Evolutionary conservation across 2,113 vertebrate species (phyloP).

Genomic region (Petrocephalus zakoni): DNA sequence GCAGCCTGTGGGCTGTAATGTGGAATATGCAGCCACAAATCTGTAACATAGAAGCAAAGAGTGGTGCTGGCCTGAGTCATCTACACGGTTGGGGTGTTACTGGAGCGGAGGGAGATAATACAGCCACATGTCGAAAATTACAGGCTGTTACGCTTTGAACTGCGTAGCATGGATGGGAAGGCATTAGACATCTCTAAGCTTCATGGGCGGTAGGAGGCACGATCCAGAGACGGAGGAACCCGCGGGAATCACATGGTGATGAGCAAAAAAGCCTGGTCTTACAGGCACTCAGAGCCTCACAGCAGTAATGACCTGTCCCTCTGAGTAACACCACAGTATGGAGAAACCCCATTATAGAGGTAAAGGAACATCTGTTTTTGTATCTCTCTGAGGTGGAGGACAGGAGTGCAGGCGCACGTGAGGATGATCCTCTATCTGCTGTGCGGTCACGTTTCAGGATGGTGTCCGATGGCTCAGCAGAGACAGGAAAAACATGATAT

Average conservation of each 20-base stretch:
- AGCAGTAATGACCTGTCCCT: slow-evolving; percentile 26
- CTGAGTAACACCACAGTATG: slow-evolving; percentile 25
- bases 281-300: slow-evolving; percentile 54
- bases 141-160: not conserved
- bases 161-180: not conserved
- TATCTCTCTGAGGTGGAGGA: not conserved
- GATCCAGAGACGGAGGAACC: not conserved
- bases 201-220: no score
- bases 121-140: not conserved
- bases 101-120: not conserved
- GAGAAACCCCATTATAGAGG: slow-evolving; percentile 40
- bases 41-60: not conserved
- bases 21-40: not conserved
- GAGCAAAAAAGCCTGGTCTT: slow-evolving; percentile 32
- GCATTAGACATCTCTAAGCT: not conserved
- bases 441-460: not conserved
- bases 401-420: not conserved
- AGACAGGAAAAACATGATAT: not conserved
- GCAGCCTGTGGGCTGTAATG: not conserved
- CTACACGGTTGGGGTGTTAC: not conserved
- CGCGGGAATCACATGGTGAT: not conserved
- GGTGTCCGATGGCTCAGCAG: not conserved
- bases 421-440: not conserved
- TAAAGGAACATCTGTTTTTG: slow-evolving; percentile 30
- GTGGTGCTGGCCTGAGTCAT: not conserved